Percentiles rank a stretch among this genome's conserved stretches.
These are phyloP conservation scores for Aphelenchoides fujianensis DNA, from an alignment of 1,140 invertebrate species.

Conservation along the genomic window DNA sequence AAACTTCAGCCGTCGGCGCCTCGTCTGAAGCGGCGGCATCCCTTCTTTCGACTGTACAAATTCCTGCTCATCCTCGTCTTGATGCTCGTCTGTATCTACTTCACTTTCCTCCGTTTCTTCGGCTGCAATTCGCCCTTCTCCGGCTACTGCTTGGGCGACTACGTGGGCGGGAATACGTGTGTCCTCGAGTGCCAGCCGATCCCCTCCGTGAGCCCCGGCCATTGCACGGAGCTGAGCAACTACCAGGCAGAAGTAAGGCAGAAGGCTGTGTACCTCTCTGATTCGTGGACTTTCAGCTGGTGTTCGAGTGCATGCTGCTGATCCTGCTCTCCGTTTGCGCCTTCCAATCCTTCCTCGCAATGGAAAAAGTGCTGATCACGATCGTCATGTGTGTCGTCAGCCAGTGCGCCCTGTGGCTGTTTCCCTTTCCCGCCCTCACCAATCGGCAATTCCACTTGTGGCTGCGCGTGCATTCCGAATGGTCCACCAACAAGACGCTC, in stretches of 20 bases:
- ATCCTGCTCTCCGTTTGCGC: slow-evolving; percentile 54
- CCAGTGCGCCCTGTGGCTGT: slow-evolving; percentile 46
- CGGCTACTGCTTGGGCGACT: neutral
- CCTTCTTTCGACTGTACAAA: slow-evolving; percentile 37
- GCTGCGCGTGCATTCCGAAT: slow-evolving; percentile 31
- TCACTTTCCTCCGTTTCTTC: slow-evolving; percentile 48
- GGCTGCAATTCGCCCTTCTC: slow-evolving; percentile 13
- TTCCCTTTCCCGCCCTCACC: slow-evolving; percentile 39
- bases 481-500: slow-evolving; percentile 39
- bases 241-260: slow-evolving; percentile 22
- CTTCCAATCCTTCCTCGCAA: slow-evolving; percentile 57
- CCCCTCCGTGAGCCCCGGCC: neutral
- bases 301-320: slow-evolving; percentile 57
- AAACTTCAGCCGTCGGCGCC: slow-evolving; percentile 5
- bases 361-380: slow-evolving; percentile 56
- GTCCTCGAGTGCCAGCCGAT: slow-evolving; percentile 20
- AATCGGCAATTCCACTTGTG: slow-evolving; percentile 52
- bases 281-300: too few species aligned
- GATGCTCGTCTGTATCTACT: slow-evolving; percentile 42
- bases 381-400: slow-evolving; percentile 38
- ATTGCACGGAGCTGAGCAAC: slow-evolving; percentile 14
- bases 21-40: neutral
- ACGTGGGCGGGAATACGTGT: neutral
- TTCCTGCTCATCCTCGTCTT: slow-evolving; percentile 41
- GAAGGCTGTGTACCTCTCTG: too few species aligned